These are phyloP conservation scores for Chaetorhynchus papuensis DNA, from an alignment of 2,113 vertebrate species.

Conservation along the genomic window DNA sequence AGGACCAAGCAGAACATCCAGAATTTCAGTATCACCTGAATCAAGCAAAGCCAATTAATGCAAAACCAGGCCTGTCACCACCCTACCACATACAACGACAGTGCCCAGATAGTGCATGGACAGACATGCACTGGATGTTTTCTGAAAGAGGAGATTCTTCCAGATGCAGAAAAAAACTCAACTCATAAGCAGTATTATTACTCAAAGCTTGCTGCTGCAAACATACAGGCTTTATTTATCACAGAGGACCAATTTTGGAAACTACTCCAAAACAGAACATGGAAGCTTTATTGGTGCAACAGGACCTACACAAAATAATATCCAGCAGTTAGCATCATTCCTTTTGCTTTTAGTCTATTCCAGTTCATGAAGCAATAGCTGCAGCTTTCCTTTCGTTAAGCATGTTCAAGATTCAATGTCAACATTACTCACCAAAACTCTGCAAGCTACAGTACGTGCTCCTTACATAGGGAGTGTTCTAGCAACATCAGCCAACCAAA, in stretches of 20 bases:
- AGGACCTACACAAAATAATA: background rate
- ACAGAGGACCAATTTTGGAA: background rate
- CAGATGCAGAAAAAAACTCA: background rate
- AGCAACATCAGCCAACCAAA: background rate
- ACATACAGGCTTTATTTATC: background rate
- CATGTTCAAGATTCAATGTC: background rate
- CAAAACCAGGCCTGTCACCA: background rate
- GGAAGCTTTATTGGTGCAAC: background rate
- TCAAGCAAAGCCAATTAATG: background rate
- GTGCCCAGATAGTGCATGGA: accelerated
- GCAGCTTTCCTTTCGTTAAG: background rate
- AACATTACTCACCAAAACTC: background rate
- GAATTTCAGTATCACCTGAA: background rate
- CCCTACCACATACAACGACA: accelerated
- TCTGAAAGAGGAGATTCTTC: background rate
- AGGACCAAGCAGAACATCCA: background rate
- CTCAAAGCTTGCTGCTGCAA: background rate
- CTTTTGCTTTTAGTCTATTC: background rate
- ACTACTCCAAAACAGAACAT: background rate
- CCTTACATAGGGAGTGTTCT: background rate
- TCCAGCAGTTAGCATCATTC: background rate
- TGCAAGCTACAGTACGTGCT: accelerated
- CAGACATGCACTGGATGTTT: background rate
- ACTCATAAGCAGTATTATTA: background rate
- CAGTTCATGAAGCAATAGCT: background rate